Conservation (phyloP, 2,113 vertebrate species). For the Halichoeres trimaculatus region DNA sequence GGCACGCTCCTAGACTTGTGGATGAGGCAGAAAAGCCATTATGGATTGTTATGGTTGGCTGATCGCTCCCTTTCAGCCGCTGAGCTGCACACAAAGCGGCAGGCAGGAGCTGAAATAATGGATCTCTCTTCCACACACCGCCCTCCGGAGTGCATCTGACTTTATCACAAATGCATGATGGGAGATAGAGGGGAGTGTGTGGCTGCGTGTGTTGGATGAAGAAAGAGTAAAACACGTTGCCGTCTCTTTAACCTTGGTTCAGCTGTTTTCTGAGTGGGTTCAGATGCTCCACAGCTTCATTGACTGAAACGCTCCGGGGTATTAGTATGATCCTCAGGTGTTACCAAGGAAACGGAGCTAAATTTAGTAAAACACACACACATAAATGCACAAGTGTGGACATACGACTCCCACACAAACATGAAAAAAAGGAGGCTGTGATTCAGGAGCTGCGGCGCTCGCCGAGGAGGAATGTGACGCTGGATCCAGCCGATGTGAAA, state of each 20-base stretch:
- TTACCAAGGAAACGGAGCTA: constrained; percentile 75
- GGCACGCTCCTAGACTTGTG: constrained; percentile 85
- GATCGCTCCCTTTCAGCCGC: constrained; percentile 80
- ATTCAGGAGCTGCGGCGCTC: background rate
- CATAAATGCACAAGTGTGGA: constrained; percentile 10
- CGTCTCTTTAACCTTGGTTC: background rate
- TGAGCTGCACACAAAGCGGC: constrained; percentile 81
- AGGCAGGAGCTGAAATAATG: constrained; percentile 83
- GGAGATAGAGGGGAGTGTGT: constrained; percentile 34
- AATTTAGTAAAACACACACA: constrained; percentile 70
- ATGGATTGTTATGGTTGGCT: constrained; percentile 83
- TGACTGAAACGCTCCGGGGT: constrained; percentile 44
- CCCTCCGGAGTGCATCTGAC: constrained; percentile 56
- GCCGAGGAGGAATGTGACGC: background rate
- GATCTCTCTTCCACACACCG: constrained; percentile 61
- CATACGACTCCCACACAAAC: constrained; percentile 35
- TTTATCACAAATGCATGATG: constrained; percentile 67
- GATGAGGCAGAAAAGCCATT: constrained; percentile 84
- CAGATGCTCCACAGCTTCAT: constrained; percentile 30
- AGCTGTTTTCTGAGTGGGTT: constrained; percentile 30
- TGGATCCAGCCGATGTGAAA: constrained; percentile 2
- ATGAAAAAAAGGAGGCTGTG: constrained; percentile 24
- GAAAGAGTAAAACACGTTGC: background rate
- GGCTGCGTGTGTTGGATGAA: background rate
- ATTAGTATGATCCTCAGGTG: constrained; percentile 60